These are phyloP conservation scores for Bacillus rossius DNA, from an alignment of 1,140 invertebrate species.

Conservation along the genomic window DNA sequence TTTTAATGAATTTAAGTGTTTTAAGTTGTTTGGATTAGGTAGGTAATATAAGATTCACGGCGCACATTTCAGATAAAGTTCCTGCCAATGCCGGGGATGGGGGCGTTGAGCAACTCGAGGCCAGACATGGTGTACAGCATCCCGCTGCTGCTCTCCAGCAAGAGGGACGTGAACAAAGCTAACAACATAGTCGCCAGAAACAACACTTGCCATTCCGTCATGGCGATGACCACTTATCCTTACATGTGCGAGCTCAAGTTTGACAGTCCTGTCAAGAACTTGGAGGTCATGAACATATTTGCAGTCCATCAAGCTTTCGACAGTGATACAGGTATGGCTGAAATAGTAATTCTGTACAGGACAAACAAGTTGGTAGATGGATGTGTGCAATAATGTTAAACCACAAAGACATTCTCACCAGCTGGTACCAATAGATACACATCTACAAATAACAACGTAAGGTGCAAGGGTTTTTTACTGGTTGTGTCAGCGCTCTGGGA, in stretches of 20 bases:
- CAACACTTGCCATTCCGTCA: conserved; percentile 28
- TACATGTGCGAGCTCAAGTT: conserved; percentile 44
- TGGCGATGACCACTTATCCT: conserved; percentile 37
- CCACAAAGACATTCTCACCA: too few relatives aligned
- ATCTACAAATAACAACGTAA: too few relatives aligned
- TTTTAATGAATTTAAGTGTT: too few relatives aligned
- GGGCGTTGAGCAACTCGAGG: conserved; percentile 8
- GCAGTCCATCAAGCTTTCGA: conserved; percentile 43
- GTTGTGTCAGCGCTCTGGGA: too few relatives aligned
- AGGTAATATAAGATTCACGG: too few relatives aligned
- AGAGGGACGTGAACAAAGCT: conserved; percentile 40
- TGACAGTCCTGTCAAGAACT: conserved; percentile 25
- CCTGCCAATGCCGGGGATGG: conserved; percentile 1
- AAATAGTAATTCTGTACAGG: too few relatives aligned
- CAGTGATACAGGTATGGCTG: conserved; percentile 39
- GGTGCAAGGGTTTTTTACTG: too few relatives aligned
- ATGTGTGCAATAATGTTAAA: too few relatives aligned
- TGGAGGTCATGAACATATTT: conserved; percentile 42
- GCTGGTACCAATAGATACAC: too few relatives aligned
- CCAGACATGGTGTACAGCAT: conserved; percentile 28
- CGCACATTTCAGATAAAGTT: too few relatives aligned
- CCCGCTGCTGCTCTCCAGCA: conserved; percentile 36
- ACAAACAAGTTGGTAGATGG: too few relatives aligned
- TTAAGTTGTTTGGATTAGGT: too few relatives aligned
- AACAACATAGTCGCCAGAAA: conserved; percentile 40